A percentile compares a stretch with the other conserved stretches of the same genome.
Evolutionary conservation across 2,113 vertebrate species (phyloP).

Genomic region (Pomatorhinus ruficollis): DNA sequence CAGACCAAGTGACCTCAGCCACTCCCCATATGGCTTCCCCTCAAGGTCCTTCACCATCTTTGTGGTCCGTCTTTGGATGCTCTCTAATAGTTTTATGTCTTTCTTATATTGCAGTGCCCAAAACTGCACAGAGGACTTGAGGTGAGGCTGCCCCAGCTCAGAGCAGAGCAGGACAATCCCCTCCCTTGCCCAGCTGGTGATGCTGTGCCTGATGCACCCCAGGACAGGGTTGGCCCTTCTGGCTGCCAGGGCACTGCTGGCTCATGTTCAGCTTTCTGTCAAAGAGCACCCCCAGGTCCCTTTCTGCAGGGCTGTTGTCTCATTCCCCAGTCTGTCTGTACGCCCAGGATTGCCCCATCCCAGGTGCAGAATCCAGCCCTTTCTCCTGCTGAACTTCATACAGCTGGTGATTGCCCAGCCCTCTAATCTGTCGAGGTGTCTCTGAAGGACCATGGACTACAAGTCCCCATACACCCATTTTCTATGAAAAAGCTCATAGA

Average conservation of each 20-base stretch:
- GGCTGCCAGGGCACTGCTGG: neutral
- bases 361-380: neutral
- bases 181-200: accelerated
- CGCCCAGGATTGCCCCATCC: accelerated
- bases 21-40: neutral
- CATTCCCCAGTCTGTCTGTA: neutral
- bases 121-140: accelerated
- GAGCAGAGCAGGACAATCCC: neutral
- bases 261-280: neutral
- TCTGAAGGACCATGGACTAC: neutral
- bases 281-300: neutral
- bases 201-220: neutral
- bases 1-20: neutral
- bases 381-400: neutral
- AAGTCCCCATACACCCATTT: neutral
- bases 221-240: accelerated
- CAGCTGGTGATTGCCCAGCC: neutral
- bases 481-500: neutral
- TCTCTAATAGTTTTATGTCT: neutral
- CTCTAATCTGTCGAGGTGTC: neutral
- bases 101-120: neutral
- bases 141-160: neutral
- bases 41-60: neutral
- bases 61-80: neutral
- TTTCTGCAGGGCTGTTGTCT: neutral